A percentile compares a stretch with the other conserved stretches of the same genome.
phyloP scores from a whole-genome alignment of 1,140 invertebrate species.

The Pogonus chalceus region DNA sequence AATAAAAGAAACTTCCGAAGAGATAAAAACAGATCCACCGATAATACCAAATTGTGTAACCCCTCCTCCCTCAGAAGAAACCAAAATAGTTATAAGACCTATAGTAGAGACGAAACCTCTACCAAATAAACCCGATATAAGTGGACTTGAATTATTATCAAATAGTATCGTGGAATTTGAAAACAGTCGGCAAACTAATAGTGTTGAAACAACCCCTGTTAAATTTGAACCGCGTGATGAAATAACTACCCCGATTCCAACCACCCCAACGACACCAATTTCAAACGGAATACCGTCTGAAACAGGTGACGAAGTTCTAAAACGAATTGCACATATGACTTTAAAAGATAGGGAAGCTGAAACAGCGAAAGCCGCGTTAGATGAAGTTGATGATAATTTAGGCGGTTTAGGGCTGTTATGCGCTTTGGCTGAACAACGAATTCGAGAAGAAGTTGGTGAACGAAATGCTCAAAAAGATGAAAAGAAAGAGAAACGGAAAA shows the following conservation, averaged over 20 bases:
- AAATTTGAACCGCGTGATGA: constrained; percentile 23
- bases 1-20: constrained; percentile 31
- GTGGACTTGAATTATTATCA: constrained; percentile 68
- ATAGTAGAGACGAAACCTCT: not conserved
- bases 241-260: not conserved
- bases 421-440: constrained; percentile 73
- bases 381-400: constrained; percentile 37
- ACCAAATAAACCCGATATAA: constrained; percentile 45
- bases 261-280: not conserved
- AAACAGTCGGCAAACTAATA: constrained; percentile 27
- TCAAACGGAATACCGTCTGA: too few species aligned
- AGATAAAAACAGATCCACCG: constrained; percentile 26
- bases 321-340: constrained; percentile 18
- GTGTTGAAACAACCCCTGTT: constrained; percentile 20
- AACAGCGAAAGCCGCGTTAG: constrained; percentile 27
- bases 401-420: constrained; percentile 71
- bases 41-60: constrained; percentile 18
- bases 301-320: constrained; percentile 11
- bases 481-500: constrained; percentile 24
- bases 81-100: constrained; percentile 11
- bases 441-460: constrained; percentile 60
- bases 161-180: constrained; percentile 71
- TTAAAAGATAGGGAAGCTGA: constrained; percentile 20
- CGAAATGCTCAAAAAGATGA: constrained; percentile 25
- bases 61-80: constrained; percentile 15